Conservation (phyloP, 2,888 invertebrate species). For the Drosophila rellima region DNA sequence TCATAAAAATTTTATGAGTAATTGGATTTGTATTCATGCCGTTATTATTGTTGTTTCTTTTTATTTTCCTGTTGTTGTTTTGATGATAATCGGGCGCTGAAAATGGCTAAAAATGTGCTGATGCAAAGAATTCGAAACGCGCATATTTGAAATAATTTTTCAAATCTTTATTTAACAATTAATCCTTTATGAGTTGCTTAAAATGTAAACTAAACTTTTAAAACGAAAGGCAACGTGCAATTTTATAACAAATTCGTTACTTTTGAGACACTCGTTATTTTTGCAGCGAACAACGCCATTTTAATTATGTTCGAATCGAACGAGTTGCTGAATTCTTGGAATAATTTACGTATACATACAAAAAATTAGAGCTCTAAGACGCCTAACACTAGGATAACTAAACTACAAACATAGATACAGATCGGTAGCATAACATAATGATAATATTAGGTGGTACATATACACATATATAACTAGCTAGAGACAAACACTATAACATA, state of each 20-base stretch:
- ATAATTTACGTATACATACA: slow-evolving; percentile 65
- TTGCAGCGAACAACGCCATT: slow-evolving; percentile 12
- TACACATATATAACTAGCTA: slow-evolving; percentile 29
- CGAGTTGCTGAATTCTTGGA: slow-evolving; percentile 53
- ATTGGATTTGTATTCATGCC: slow-evolving; percentile 56
- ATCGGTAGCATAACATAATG: slow-evolving; percentile 28
- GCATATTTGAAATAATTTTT: slow-evolving; percentile 70
- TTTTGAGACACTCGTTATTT: slow-evolving; percentile 33
- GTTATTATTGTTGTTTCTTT: slow-evolving; percentile 18
- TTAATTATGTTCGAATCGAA: slow-evolving; percentile 16
- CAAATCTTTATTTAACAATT: slow-evolving; percentile 61
- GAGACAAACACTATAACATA: slow-evolving; percentile 60
- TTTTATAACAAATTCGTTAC: slow-evolving; percentile 60
- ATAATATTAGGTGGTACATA: slow-evolving; percentile 19
- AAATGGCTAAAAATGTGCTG: slow-evolving; percentile 37
- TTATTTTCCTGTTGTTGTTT: slow-evolving; percentile 16
- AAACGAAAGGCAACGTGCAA: slow-evolving; percentile 62
- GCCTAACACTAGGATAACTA: slow-evolving; percentile 64
- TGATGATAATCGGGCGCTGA: slow-evolving; percentile 26
- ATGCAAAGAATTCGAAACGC: slow-evolving; percentile 59
- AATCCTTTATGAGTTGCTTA: slow-evolving; percentile 35
- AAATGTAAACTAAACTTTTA: slow-evolving; percentile 47
- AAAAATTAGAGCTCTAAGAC: slow-evolving; percentile 33
- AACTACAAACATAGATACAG: slow-evolving; percentile 37
- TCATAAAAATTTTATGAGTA: slow-evolving; percentile 77